Evolutionary conservation across 1,140 invertebrate genomes (phyloP).

Genomic region (Hetaerina americana): DNA sequence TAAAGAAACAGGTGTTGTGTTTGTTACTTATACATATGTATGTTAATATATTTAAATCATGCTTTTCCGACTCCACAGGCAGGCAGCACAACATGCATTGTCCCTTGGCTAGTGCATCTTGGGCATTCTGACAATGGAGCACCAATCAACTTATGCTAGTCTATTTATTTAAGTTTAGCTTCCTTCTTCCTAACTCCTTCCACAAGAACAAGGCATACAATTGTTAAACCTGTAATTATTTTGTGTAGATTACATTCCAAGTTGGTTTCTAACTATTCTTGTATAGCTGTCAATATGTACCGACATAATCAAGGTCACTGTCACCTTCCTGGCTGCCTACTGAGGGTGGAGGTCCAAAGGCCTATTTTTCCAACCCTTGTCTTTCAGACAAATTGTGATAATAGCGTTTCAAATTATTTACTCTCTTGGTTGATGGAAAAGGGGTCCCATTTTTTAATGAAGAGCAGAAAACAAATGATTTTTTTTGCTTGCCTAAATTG

Average conservation of each 20-base stretch:
- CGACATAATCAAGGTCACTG: background rate
- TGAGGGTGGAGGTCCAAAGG: background rate
- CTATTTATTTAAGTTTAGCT: slow-evolving; percentile 1
- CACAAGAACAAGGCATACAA: background rate
- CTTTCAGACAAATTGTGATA: background rate
- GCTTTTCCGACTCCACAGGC: background rate
- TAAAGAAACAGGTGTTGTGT: slow-evolving; percentile 8
- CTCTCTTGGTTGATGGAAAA: background rate
- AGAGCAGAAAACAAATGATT: too few species aligned
- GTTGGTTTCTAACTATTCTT: background rate
- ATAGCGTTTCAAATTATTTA: background rate
- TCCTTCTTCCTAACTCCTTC: background rate
- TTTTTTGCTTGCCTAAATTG: background rate
- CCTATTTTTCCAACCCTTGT: background rate
- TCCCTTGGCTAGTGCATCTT: background rate
- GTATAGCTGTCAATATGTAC: background rate
- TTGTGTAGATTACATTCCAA: background rate
- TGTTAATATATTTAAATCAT: background rate
- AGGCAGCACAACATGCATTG: background rate
- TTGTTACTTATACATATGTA: slow-evolving; percentile 4
- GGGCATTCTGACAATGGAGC: background rate
- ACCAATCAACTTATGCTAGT: background rate
- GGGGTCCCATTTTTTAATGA: background rate
- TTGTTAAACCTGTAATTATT: background rate
- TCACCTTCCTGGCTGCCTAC: background rate